Conservation (phyloP, 2,888 invertebrate species). For the Orthosia gothica region DNA sequence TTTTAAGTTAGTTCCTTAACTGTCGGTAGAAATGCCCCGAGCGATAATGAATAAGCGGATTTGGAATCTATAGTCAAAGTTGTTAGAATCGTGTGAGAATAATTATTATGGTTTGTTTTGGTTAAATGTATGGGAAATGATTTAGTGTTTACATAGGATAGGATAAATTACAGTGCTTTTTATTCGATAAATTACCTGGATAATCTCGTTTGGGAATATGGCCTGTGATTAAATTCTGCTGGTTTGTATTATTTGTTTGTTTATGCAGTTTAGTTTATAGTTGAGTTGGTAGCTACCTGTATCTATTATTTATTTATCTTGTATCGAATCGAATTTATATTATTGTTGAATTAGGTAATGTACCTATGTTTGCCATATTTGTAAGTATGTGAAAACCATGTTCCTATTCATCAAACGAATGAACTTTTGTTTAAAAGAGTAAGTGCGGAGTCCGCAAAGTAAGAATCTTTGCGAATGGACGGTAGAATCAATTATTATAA, state of each 20-base stretch:
- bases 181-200: not conserved
- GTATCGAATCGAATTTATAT: too few species aligned
- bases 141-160: conserved; percentile 31
- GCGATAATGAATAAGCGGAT: conserved; percentile 66
- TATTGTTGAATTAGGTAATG: too few species aligned
- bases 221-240: not conserved
- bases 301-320: too few species aligned
- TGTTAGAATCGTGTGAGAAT: conserved; percentile 42
- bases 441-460: too few species aligned
- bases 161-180: not conserved
- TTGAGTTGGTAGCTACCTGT: too few species aligned
- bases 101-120: conserved; percentile 57
- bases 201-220: not conserved
- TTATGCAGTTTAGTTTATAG: not conserved
- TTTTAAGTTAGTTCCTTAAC: conserved; percentile 61
- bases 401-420: too few species aligned
- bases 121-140: conserved; percentile 51
- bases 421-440: too few species aligned
- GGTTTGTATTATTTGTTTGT: not conserved
- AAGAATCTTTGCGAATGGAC: too few species aligned
- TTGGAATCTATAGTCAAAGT: conserved; percentile 66
- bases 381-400: too few species aligned
- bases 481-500: too few species aligned
- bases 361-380: too few species aligned
- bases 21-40: conserved; percentile 50